Evolutionary conservation across 2,888 invertebrate species (phyloP), one percentile per base, ranked within the genome.

Genomic region (Netelia melanura): DNA sequence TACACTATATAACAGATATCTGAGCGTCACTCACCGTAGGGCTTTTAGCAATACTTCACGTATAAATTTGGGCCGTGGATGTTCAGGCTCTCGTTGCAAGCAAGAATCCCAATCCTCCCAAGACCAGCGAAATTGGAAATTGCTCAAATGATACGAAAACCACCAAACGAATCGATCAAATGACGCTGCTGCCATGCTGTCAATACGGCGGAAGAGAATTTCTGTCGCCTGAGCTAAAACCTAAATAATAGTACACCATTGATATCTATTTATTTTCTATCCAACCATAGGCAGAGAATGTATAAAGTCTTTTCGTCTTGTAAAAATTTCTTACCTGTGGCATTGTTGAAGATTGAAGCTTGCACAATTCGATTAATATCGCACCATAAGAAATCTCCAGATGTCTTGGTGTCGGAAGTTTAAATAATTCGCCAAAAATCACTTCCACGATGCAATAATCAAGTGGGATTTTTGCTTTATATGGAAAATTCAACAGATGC

Each of bases 361-460:
- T 99, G 93, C 99, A 99, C 86, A 99, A 94, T 94, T 99, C 99
- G 91, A 99, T 98, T 86, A 99, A 95, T 84, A 99, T 96, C 0
- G 99, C 97, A 0, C 99, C 99, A 89, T 99, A 99, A 89, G 97
- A 97, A 83, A 99, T 97, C 93, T 99, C 99, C 87, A 98, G 93
- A 93, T 97, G 98, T 85, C 97, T 96, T 0, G 99, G 97, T 8
- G 97, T 95, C 0, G 99, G 99, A 94, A 99, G 95, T 91, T 97
- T 97, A 90, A 99, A 99, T 82, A 99, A 93, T 94, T 99, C 98
- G 0, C 97, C 97, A 94, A 99, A 98, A 90, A 99, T 97, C 0
- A 98, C 98, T 95, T 99, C 99, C 0, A 99, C 98, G 86, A 99
- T 98, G 94, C 99, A 98, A 94, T 99, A 99, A 93, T 99, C 99